phyloP scores from a whole-genome alignment of 2,888 invertebrate species.

The Spilosoma lubricipeda region DNA sequence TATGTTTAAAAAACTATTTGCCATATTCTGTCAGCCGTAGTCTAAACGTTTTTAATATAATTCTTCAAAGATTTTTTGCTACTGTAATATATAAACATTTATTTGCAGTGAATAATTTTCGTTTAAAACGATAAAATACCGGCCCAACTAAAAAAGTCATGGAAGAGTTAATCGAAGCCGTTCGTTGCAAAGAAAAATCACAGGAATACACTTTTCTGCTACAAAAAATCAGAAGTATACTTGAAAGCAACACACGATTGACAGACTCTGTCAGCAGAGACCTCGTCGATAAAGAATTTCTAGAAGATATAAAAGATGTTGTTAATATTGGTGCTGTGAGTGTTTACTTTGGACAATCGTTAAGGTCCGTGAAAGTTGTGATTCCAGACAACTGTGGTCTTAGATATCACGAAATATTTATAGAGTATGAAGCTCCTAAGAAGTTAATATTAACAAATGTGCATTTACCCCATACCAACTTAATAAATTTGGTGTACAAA shows the following conservation, averaged over 20 bases:
- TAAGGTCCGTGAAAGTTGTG: constrained; percentile 69
- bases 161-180: background rate
- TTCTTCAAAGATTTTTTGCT: background rate
- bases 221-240: constrained; percentile 26
- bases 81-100: background rate
- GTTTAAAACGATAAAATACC: background rate
- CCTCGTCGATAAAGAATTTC: constrained; percentile 63
- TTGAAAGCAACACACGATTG: constrained; percentile 19
- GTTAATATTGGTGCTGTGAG: constrained; percentile 34
- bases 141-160: background rate
- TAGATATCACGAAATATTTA: constrained; percentile 67
- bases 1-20: background rate
- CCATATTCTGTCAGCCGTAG: background rate
- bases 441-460: constrained; percentile 61
- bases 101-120: background rate
- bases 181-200: background rate
- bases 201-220: constrained; percentile 22
- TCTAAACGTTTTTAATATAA: background rate
- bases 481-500: constrained; percentile 65
- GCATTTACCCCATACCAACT: constrained; percentile 63
- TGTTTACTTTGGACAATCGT: constrained; percentile 71
- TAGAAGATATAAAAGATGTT: constrained; percentile 64
- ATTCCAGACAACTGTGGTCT: constrained; percentile 59
- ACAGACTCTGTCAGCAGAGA: constrained; percentile 45
- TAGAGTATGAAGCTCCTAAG: constrained; percentile 61